Percentiles rank a stretch among this genome's conserved stretches.
These are phyloP conservation scores for Theristicus caerulescens DNA, from an alignment of 2,113 vertebrate species.

Conservation along the genomic window DNA sequence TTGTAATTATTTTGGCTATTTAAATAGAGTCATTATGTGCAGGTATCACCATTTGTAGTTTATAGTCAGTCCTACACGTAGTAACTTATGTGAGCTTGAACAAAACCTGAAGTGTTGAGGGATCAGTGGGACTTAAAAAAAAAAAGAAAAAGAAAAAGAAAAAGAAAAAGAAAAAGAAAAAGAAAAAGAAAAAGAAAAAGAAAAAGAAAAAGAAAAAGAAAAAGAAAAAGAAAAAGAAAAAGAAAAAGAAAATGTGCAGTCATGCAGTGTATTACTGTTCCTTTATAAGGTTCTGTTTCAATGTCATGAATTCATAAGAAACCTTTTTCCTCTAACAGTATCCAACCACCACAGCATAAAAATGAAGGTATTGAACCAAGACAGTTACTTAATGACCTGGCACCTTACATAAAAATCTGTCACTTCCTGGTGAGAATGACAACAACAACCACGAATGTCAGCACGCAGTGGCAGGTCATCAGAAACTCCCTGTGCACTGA, in stretches of 20 bases:
- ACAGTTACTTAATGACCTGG: conserved; percentile 21
- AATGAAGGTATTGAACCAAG: conserved; percentile 34
- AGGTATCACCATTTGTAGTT: background rate
- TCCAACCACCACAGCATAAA: background rate
- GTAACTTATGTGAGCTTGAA: background rate
- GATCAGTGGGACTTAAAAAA: background rate
- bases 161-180: background rate
- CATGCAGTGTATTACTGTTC: background rate
- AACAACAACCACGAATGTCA: background rate
- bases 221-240: background rate
- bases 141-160: background rate
- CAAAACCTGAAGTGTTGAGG: background rate
- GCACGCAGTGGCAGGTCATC: background rate
- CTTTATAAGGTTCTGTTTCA: background rate
- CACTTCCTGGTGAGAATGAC: conserved; percentile 34
- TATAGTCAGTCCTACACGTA: background rate
- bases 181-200: background rate
- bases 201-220: background rate
- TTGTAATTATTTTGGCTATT: conserved; percentile 12
- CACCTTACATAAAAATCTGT: conserved; percentile 17
- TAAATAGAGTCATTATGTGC: background rate
- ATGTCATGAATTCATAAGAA: background rate
- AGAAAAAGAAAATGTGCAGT: background rate
- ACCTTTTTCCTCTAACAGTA: background rate
- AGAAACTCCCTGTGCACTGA: background rate